Evolutionary conservation across 2,888 invertebrate genomes (phyloP).

Genomic region (Muscina levida): DNA sequence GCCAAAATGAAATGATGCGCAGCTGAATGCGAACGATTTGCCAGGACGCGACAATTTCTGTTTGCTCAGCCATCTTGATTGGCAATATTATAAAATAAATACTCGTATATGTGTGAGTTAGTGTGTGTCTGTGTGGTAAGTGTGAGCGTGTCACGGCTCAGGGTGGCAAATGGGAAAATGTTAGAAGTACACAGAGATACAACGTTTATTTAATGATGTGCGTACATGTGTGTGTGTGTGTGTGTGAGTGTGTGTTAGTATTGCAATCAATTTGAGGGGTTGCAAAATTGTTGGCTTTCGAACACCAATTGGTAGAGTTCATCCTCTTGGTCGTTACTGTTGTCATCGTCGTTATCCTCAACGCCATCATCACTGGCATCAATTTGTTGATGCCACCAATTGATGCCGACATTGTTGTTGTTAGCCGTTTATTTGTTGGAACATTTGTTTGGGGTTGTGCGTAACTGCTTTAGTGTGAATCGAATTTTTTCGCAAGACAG

Average conservation of each 20-base stretch:
- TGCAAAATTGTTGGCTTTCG: slow-evolving; percentile 51
- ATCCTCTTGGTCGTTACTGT: neutral
- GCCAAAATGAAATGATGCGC: slow-evolving; percentile 54
- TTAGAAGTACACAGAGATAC: neutral
- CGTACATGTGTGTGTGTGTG: slow-evolving; percentile 13
- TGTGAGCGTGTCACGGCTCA: slow-evolving; percentile 15
- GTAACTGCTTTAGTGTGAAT: no score
- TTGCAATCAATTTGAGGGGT: slow-evolving; percentile 40
- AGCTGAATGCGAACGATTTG: slow-evolving; percentile 43
- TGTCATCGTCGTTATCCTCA: neutral
- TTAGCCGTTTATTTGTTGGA: no score
- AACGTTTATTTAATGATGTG: slow-evolving; percentile 56
- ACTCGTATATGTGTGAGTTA: slow-evolving; percentile 68
- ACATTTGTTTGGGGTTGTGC: no score
- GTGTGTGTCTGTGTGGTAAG: slow-evolving; percentile 5
- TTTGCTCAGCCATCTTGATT: slow-evolving; percentile 81
- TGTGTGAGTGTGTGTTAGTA: neutral
- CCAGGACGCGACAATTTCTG: slow-evolving; percentile 70
- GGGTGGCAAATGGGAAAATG: slow-evolving; percentile 34
- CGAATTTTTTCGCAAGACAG: no score
- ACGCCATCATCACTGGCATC: neutral
- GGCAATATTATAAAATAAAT: slow-evolving; percentile 81
- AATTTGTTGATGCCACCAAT: no score
- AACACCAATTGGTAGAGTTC: slow-evolving; percentile 33
- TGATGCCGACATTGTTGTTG: no score